A percentile compares a stretch with the other conserved stretches of the same genome.
phyloP scores from a whole-genome alignment of 2,888 invertebrate species.

The Parnassius mnemosyne region DNA sequence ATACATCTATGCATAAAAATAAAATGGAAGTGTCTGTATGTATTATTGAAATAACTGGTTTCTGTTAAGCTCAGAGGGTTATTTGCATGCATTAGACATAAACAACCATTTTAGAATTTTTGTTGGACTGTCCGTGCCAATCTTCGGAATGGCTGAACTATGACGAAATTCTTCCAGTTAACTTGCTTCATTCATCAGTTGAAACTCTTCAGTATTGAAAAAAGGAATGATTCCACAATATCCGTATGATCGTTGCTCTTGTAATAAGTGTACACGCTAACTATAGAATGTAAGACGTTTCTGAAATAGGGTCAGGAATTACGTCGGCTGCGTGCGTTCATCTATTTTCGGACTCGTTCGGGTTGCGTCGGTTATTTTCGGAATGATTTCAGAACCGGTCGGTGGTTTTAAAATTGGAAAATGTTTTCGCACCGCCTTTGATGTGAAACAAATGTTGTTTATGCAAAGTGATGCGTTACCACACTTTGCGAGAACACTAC shows the following conservation, averaged over 20 bases:
- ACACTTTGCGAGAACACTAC: not conserved
- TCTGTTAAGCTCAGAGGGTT: too few species aligned
- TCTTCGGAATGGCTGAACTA: too few species aligned
- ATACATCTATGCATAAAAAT: too few species aligned
- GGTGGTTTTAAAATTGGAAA: conserved; percentile 64
- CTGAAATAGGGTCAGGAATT: conserved; percentile 77
- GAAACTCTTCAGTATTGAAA: too few species aligned
- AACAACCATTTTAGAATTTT: too few species aligned
- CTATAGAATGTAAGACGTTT: conserved; percentile 52
- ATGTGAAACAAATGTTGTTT: conserved; percentile 68
- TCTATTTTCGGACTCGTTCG: conserved; percentile 61
- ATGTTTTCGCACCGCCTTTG: conserved; percentile 50
- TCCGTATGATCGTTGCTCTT: conserved; percentile 9
- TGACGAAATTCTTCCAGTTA: too few species aligned
- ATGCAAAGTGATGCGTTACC: conserved; percentile 35
- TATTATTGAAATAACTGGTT: too few species aligned
- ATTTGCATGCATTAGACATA: too few species aligned
- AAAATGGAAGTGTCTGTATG: too few species aligned
- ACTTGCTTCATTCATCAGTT: too few species aligned
- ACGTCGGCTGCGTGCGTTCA: conserved; percentile 61
- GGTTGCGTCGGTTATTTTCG: conserved; percentile 46
- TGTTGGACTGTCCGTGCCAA: too few species aligned
- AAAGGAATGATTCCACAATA: too few species aligned
- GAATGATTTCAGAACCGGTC: conserved; percentile 44
- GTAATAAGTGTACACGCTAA: conserved; percentile 29